Percentiles rank a stretch among this genome's conserved stretches.
Conservation (phyloP, 2,888 invertebrate genomes). For the Caenorhabditis virilis region DNA sequence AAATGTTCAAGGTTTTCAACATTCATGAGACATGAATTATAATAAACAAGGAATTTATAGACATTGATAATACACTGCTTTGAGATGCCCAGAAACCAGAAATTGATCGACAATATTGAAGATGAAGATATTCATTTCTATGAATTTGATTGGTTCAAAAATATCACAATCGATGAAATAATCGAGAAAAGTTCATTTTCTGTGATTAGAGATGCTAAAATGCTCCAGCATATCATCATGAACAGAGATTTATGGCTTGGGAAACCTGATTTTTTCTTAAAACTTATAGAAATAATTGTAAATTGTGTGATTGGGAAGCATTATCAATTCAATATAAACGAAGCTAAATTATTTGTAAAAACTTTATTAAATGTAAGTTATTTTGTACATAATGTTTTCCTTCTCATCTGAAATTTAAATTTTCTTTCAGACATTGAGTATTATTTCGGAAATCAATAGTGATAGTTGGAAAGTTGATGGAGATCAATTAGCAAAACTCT, state of each 20-base stretch:
- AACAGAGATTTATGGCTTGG: slow-evolving; percentile 2
- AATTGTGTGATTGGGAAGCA: too few species aligned
- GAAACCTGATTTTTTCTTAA: neutral
- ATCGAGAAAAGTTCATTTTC: too few species aligned
- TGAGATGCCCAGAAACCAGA: neutral
- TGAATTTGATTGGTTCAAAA: too few species aligned
- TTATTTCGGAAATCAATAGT: neutral
- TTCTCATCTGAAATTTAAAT: neutral
- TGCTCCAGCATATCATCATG: neutral
- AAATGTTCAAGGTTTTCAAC: slow-evolving; percentile 1
- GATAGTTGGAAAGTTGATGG: neutral
- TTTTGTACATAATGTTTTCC: neutral
- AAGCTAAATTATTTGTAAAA: too few species aligned
- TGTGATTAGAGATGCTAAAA: neutral
- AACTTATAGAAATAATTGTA: neutral
- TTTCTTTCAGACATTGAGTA: neutral
- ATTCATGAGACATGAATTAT: too few species aligned
- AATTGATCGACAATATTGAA: neutral
- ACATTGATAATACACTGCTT: neutral
- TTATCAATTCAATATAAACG: too few species aligned
- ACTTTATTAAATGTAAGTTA: too few species aligned
- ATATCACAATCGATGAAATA: too few species aligned
- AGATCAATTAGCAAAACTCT: neutral
- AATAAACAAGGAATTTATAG: neutral
- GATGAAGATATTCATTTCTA: too few species aligned